Base-by-base conservation (phyloP, 2,797 vertebrate genomes). In the Mycteria americana region DNA sequence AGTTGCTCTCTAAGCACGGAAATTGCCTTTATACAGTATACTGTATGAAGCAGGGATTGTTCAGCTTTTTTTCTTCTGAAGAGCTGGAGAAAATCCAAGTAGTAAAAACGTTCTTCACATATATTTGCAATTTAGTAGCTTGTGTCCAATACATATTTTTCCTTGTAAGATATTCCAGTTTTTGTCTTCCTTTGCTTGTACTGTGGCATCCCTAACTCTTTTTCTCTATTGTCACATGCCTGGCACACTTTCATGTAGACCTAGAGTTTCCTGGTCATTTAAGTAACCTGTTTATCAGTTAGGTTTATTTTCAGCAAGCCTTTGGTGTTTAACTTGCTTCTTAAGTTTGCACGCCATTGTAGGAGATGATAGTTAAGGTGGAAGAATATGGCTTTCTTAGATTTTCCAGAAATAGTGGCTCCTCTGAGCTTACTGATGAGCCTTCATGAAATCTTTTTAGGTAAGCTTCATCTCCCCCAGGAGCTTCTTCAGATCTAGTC, bases 261-360 rank as follows among this genome's bases (percentile, higher is more conserved):
- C 18, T 76, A 39, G 24, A 84, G 43, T 64, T 92, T 95, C 73
- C 69, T 84, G 69, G 35, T 89, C 35, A 72, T 69, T 84, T 85
- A 74, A 68, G 54, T 51, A 82, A 53, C 50, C 53, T 74, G 18
- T 82, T 90, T 77, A 75, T 93, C 64, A 59, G 33, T 82, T 85
- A n/a, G 35, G 41, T 86, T 95, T 87, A 64, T 89, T 91, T 95
- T 89, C 84, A 91, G 56, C n/a, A 77, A 59, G 53, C 57, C 48
- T 83, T 68, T 92, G 48, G 45, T 77, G 24, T 50, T 92, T 62
- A 74, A 75, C 43, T 70, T 78, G 67, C 76, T 72, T 93, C 21
- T 57, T 72, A 91, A 88, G 73, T 54, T 90, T 81, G 35, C 50
- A 17, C 3, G 15, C 63, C 46, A 17, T 62, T 1, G 2, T 53